These are phyloP conservation scores for Cynopterus sphinx DNA, from an alignment of 2,797 vertebrate genomes.

Conservation along the genomic window DNA sequence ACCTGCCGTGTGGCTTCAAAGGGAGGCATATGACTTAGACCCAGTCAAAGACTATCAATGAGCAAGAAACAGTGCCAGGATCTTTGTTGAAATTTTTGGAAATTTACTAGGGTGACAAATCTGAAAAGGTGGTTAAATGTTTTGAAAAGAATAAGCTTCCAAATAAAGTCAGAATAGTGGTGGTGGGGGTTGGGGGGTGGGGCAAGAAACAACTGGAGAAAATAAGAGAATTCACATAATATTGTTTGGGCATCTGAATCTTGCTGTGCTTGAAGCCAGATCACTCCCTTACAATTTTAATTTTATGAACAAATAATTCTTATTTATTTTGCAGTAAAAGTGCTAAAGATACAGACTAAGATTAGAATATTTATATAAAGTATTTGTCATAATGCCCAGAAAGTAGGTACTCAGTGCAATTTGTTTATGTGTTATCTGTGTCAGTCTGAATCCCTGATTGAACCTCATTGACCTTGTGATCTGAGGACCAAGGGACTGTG, in stretches of 20 bases:
- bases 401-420: neutral
- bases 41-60: neutral
- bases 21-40: neutral
- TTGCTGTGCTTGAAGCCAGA: neutral
- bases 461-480: neutral
- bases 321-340: neutral
- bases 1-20: neutral
- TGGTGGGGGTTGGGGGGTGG: neutral
- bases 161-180: neutral
- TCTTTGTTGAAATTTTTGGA: neutral
- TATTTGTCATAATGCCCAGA: neutral
- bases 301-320: neutral
- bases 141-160: neutral
- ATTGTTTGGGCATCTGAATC: neutral
- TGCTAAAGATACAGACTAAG: neutral
- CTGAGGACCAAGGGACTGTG: neutral
- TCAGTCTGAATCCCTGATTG: neutral
- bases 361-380: neutral
- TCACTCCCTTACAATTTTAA: neutral
- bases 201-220: neutral
- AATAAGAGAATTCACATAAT: neutral
- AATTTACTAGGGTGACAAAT: neutral
- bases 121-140: neutral
- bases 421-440: neutral
- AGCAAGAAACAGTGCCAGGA: rapidly evolving